A percentile compares a stretch with the other conserved stretches of the same genome.
These are phyloP conservation scores for Rhodeus uyekii DNA, from an alignment of 2,797 vertebrate species.

Conservation along the genomic window DNA sequence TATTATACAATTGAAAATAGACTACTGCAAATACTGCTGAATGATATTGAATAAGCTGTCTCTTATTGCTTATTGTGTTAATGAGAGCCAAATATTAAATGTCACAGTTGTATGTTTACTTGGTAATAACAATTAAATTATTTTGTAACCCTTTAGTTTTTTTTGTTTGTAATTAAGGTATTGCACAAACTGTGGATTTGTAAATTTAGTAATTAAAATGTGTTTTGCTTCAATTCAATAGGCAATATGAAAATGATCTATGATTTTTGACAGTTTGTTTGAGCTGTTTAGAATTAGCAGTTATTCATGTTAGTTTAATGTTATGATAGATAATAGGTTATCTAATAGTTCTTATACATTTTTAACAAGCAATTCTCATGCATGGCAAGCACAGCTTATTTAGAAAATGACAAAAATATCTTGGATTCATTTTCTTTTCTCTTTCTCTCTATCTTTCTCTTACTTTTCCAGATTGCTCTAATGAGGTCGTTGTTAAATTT, in stretches of 20 bases:
- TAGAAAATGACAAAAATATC: not conserved
- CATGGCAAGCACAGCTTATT: not conserved
- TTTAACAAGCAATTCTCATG: not conserved
- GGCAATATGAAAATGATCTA: not conserved
- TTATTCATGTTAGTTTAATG: not conserved
- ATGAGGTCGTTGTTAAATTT: constrained; percentile 70
- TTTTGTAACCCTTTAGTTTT: too few species aligned
- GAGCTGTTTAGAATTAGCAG: not conserved
- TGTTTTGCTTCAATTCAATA: not conserved
- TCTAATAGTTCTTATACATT: not conserved
- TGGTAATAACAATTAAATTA: too few species aligned
- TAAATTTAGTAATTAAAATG: not conserved
- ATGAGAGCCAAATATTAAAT: too few species aligned
- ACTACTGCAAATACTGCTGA: not conserved
- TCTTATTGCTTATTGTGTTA: too few species aligned
- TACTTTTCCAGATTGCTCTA: constrained; percentile 71
- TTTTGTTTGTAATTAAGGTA: too few species aligned
- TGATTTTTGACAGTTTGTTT: too few species aligned
- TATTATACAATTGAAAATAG: not conserved
- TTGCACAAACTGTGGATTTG: not conserved
- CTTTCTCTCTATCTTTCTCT: not conserved
- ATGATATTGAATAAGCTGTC: not conserved
- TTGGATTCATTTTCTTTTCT: constrained; percentile 4
- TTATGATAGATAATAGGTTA: not conserved
- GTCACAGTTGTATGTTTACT: too few species aligned